Conservation (phyloP, 2,888 invertebrate genomes). For the Baronia brevicornis region DNA sequence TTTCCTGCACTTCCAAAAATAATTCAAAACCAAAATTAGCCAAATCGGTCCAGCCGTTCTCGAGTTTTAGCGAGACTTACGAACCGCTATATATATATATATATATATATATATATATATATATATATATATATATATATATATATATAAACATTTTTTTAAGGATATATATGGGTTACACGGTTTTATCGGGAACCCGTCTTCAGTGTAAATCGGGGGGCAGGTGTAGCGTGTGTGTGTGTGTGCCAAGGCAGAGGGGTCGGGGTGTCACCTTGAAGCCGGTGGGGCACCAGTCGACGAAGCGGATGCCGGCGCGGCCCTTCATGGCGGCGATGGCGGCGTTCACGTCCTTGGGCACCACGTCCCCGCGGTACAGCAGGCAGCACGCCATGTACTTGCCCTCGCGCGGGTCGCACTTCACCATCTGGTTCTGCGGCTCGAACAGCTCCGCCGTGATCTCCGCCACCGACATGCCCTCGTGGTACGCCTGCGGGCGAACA, state of each 20-base stretch:
- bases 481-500: conserved; percentile 62
- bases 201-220: too few species aligned
- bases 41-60: too few species aligned
- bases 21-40: too few species aligned
- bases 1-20: too few species aligned
- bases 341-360: conserved; percentile 92
- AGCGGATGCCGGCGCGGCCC: conserved; percentile 84
- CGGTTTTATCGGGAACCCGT: too few species aligned
- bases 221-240: too few species aligned
- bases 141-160: too few species aligned
- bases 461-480: conserved; percentile 84
- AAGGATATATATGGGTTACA: too few species aligned
- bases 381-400: conserved; percentile 95
- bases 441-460: conserved; percentile 93
- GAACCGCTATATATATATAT: too few species aligned
- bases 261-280: conserved; percentile 83
- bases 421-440: conserved; percentile 93
- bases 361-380: conserved; percentile 90
- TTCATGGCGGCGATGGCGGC: conserved; percentile 87
- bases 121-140: too few species aligned
- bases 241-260: conserved; percentile 13
- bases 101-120: too few species aligned
- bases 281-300: conserved; percentile 97
- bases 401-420: conserved; percentile 88
- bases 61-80: too few species aligned